phyloP scores from a whole-genome alignment of 2,113 vertebrate species.

The Coturnix japonica region DNA sequence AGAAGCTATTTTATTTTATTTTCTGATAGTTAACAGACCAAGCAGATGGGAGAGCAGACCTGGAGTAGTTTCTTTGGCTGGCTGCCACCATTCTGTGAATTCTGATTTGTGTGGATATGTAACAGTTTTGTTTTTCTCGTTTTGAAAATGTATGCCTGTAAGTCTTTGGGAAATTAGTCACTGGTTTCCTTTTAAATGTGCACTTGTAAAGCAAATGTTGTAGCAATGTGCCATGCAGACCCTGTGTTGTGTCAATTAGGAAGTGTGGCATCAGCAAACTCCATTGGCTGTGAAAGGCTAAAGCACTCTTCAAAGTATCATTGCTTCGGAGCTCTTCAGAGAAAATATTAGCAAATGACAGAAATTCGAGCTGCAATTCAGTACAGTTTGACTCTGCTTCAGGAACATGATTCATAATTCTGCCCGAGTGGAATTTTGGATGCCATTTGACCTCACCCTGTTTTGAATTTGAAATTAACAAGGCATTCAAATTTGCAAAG shows the following conservation, averaged over 20 bases:
- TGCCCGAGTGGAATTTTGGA: conserved; percentile 8
- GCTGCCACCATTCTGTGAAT: conserved; percentile 78
- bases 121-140: conserved; percentile 78
- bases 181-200: conserved; percentile 71
- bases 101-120: conserved; percentile 80
- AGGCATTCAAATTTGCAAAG: not conserved
- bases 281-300: conserved; percentile 32
- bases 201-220: conserved; percentile 54
- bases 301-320: not conserved
- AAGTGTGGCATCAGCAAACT: conserved; percentile 36
- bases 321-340: conserved; percentile 12
- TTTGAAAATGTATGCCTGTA: conserved; percentile 74
- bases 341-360: conserved; percentile 1
- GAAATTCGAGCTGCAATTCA: conserved; percentile 17
- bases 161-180: conserved; percentile 69
- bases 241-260: conserved; percentile 59
- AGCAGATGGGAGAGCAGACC: conserved; percentile 81
- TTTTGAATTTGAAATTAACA: conserved; percentile 32
- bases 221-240: conserved; percentile 1
- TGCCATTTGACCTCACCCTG: not conserved
- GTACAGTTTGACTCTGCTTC: not conserved
- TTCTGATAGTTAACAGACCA: conserved; percentile 75
- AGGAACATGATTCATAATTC: not conserved
- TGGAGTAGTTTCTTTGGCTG: conserved; percentile 77
- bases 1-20: conserved; percentile 80